Conservation (phyloP, 2,113 vertebrate species). For the Callaeas wilsoni region DNA sequence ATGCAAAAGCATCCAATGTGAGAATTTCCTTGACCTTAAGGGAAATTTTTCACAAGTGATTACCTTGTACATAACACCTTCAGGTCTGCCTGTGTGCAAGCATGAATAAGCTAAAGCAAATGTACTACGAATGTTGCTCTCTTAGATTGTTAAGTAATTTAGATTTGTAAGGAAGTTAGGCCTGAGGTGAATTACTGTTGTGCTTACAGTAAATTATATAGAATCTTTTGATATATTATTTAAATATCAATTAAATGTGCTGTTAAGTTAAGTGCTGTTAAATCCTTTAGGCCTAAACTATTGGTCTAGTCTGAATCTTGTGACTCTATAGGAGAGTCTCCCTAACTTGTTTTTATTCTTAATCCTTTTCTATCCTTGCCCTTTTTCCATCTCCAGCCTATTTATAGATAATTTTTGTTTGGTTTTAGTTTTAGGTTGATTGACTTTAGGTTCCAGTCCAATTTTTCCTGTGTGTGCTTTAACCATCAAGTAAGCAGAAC, state of each 20-base stretch:
- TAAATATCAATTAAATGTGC: neutral
- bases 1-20: neutral
- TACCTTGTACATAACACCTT: neutral
- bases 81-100: neutral
- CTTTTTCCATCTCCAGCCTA: neutral
- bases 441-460: neutral
- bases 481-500: neutral
- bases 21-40: neutral
- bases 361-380: neutral
- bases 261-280: neutral
- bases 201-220: neutral
- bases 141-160: neutral
- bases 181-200: neutral
- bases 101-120: neutral
- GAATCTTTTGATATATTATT: neutral
- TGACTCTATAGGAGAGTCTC: neutral
- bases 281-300: neutral
- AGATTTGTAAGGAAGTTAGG: neutral
- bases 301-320: neutral
- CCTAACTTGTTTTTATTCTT: neutral
- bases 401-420: fast-evolving
- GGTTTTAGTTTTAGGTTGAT: neutral
- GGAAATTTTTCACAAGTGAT: neutral
- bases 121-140: neutral
- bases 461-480: neutral